Base-by-base conservation (phyloP, 64 coral and sea anemone species). In the Cladopsammia gracilis region DNA sequence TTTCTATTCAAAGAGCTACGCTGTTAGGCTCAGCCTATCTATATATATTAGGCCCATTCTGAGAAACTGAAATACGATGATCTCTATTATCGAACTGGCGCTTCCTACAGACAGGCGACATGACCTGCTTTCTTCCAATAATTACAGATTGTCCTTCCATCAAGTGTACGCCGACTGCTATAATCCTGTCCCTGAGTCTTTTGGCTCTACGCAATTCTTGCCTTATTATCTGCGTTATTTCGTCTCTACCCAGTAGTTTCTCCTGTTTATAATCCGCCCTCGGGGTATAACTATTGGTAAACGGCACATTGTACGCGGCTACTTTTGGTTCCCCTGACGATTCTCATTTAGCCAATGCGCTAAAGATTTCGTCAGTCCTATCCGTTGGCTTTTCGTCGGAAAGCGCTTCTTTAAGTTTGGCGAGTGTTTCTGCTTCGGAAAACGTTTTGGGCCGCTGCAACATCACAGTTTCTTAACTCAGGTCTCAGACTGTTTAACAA, bases 401-500 rank as follows among this genome's bases (percentile, higher is more conserved):
- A 1, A 72, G 26, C 10, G 70, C 25, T 14, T 72, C 42, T 2
- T 15, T 10, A 25, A 47, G 24, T 15, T 44, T 72, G 1, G 70
- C 70, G 10, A n/a, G n/a, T n/a, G n/a, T n/a, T n/a, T n/a, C n/a
- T n/a, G n/a, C n/a, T n/a, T n/a, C n/a, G n/a, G n/a, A n/a, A n/a
- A n/a, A n/a, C n/a, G n/a, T n/a, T n/a, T n/a, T n/a, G n/a, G n/a
- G n/a, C n/a, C n/a, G n/a, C n/a, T n/a, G n/a, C n/a, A 72, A 6
- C 43, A 72, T 43, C 10, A 72, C 70, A 13, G 26, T 72, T 25
- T 64, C 64, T 84, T 84, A 65, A 48, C 25, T 62, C 10, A 34
- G 77, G 77, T 6, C 44, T 72, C 1, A 72, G 12, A 25, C 70
- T 25, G 11, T 72, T 43, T 72, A 90, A 58, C 18, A 91, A 74